phyloP scores from a whole-genome alignment of 2,113 vertebrate genomes.

The Leucopternis melanops region DNA sequence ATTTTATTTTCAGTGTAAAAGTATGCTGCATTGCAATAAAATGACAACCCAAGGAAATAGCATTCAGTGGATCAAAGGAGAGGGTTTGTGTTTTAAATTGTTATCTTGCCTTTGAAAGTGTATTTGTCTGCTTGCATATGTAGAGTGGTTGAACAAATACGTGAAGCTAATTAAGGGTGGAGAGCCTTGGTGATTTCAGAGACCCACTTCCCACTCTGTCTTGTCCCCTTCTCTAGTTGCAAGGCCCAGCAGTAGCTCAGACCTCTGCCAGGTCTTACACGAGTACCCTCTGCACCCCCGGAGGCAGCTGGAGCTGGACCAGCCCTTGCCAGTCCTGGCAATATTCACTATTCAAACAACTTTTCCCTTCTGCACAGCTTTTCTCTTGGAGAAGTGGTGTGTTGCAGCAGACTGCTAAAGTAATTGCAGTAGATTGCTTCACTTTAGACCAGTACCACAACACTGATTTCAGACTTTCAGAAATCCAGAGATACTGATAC shows the following conservation, averaged over 20 bases:
- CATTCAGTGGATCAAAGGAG: background rate
- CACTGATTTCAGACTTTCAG: background rate
- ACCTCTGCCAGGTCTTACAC: background rate
- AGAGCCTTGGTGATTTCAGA: background rate
- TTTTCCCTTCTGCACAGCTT: background rate
- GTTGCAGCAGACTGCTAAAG: background rate
- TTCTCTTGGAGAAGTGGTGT: background rate
- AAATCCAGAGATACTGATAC: background rate
- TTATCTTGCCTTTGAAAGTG: background rate
- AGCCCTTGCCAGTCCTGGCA: background rate
- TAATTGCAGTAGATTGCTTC: background rate
- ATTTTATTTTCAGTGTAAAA: background rate
- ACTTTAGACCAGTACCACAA: fast-evolving
- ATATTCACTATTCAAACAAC: background rate
- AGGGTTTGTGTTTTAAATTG: background rate
- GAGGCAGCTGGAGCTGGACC: background rate
- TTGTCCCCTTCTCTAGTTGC: background rate
- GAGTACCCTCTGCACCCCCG: background rate
- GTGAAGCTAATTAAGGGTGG: background rate
- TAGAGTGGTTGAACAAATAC: background rate
- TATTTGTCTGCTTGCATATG: background rate
- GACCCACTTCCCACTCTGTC: background rate
- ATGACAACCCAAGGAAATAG: background rate
- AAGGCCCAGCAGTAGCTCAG: background rate
- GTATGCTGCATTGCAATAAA: background rate